phyloP scores from a whole-genome alignment of 2,888 invertebrate species.

The Lasioglossum oenotherae region DNA sequence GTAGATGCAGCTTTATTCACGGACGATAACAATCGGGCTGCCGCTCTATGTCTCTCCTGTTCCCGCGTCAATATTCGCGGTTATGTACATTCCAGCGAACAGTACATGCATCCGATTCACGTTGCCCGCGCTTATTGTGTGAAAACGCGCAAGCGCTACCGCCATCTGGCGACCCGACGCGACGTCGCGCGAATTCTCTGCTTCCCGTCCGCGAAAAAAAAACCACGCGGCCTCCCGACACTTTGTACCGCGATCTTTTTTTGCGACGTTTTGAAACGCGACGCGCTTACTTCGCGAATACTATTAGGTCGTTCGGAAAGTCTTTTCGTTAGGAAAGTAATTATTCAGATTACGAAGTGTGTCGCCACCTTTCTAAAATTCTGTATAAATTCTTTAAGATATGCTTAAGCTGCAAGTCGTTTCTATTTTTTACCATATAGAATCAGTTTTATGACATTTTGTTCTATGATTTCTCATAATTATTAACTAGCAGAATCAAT shows the following conservation, averaged over 20 bases:
- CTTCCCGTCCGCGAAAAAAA: slow-evolving; percentile 12
- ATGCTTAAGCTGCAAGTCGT: too few relatives aligned
- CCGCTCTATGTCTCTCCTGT: background rate
- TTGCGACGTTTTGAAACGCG: too few relatives aligned
- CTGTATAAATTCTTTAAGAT: too few relatives aligned
- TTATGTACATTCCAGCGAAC: background rate
- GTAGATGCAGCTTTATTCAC: background rate
- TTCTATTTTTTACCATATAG: too few relatives aligned
- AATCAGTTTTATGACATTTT: too few relatives aligned
- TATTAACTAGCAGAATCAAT: too few relatives aligned
- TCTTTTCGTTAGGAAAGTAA: too few relatives aligned
- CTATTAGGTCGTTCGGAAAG: too few relatives aligned
- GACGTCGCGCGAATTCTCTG: slow-evolving; percentile 2
- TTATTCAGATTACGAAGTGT: too few relatives aligned
- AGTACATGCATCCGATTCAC: slow-evolving; percentile 6
- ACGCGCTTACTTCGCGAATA: too few relatives aligned
- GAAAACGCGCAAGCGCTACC: background rate
- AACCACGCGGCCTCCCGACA: background rate
- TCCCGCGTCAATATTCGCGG: background rate
- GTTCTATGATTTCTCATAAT: too few relatives aligned
- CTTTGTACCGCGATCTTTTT: background rate
- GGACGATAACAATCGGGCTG: slow-evolving; percentile 16
- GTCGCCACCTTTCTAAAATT: too few relatives aligned
- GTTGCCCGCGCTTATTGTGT: slow-evolving; percentile 10
- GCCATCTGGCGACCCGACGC: slow-evolving; percentile 4